Evolutionary conservation across 1,140 invertebrate species (phyloP).

Genomic region (Cydia fagiglandana): DNA sequence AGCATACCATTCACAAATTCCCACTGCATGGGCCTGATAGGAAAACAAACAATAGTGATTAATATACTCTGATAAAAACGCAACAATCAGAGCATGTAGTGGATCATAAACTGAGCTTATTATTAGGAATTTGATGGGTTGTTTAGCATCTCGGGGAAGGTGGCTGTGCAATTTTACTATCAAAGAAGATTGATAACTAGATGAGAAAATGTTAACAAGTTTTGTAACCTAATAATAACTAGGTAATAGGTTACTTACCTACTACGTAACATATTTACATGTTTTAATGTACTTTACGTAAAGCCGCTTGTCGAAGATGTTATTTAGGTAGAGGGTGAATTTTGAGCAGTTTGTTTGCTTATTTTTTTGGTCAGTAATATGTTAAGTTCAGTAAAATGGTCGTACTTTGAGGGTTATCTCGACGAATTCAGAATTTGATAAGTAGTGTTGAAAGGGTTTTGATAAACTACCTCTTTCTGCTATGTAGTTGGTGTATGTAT

Average conservation of each 20-base stretch:
- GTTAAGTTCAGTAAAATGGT: too few species aligned
- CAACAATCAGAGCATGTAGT: constrained; percentile 16
- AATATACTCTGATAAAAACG: constrained; percentile 27
- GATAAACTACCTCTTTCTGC: too few species aligned
- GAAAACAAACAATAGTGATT: constrained; percentile 20
- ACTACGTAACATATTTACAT: too few species aligned
- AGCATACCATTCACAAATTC: constrained; percentile 25
- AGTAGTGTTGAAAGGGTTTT: too few species aligned
- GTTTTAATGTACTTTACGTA: neutral
- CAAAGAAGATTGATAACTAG: neutral
- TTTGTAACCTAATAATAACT: too few species aligned
- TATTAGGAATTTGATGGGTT: constrained; percentile 21
- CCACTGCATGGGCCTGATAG: constrained; percentile 16
- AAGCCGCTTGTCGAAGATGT: neutral
- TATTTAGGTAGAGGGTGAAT: too few species aligned
- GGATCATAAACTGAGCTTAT: constrained; percentile 22
- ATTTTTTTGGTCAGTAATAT: too few species aligned
- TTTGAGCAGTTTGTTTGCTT: too few species aligned
- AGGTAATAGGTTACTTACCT: too few species aligned
- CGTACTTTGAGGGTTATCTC: too few species aligned
- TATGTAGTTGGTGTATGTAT: too few species aligned
- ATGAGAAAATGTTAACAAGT: neutral
- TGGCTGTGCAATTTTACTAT: neutral
- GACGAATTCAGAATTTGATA: too few species aligned
- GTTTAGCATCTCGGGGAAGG: neutral